Percentiles rank a stretch among this genome's conserved stretches.
These are phyloP conservation scores for Abscondita cerata DNA, from an alignment of 2,888 invertebrate genomes.

Conservation along the genomic window DNA sequence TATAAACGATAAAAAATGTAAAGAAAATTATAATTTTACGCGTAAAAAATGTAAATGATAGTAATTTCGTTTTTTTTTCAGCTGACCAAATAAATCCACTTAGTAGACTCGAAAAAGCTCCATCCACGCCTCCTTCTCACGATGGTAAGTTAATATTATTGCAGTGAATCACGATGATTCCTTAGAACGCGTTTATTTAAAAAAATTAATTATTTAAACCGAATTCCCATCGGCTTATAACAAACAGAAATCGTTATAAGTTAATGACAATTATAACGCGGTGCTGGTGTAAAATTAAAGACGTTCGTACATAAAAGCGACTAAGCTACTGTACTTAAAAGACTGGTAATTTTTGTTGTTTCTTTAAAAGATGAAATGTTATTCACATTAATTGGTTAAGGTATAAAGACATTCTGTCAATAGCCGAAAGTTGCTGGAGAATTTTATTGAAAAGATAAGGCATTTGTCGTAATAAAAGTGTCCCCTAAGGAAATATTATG, in stretches of 20 bases:
- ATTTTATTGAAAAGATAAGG: conserved; percentile 41
- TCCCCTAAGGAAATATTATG: conserved; percentile 53
- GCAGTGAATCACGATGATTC: not conserved
- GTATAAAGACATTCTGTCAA: conserved; percentile 38
- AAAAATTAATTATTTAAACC: conserved; percentile 3
- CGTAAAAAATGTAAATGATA: conserved; percentile 9
- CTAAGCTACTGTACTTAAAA: conserved; percentile 40
- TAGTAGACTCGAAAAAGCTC: conserved; percentile 73
- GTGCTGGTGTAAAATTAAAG: conserved; percentile 42
- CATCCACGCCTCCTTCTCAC: conserved; percentile 78
- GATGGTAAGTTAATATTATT: conserved; percentile 63
- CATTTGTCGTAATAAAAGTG: conserved; percentile 47
- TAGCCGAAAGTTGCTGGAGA: conserved; percentile 23
- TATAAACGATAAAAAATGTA: too few relatives aligned
- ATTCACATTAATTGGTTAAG: conserved; percentile 44
- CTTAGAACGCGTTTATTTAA: not conserved
- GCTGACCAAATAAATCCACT: conserved; percentile 61
- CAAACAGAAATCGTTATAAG: conserved; percentile 37
- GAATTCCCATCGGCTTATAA: conserved; percentile 1
- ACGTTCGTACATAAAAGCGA: conserved; percentile 41
- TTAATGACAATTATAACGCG: conserved; percentile 41
- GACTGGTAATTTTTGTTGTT: too few relatives aligned
- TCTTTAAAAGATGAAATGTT: conserved; percentile 21
- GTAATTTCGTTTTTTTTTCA: conserved; percentile 55
- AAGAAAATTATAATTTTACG: conserved; percentile 17